Percentiles rank a stretch among this genome's conserved stretches.
phyloP scores from a whole-genome alignment of 2,797 vertebrate species.

The Oreochromis mossambicus region DNA sequence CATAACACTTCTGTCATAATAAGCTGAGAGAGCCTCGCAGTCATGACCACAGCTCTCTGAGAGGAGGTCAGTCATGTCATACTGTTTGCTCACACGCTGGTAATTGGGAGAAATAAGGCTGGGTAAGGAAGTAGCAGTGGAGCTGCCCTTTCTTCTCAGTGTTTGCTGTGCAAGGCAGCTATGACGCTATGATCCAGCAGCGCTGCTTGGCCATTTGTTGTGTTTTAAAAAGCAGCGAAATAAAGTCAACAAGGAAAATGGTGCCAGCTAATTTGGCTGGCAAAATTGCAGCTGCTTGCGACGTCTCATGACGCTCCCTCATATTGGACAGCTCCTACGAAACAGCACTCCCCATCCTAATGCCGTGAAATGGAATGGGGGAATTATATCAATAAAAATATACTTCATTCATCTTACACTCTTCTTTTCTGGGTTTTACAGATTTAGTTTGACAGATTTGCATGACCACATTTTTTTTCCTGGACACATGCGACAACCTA shows the following conservation, averaged over 20 bases:
- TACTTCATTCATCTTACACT: slow-evolving; percentile 15
- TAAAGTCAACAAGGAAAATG: not conserved
- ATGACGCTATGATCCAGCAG: not conserved
- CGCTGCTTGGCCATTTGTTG: not conserved
- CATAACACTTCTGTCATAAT: slow-evolving; percentile 62
- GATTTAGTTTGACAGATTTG: slow-evolving; percentile 30
- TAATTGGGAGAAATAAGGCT: slow-evolving; percentile 60
- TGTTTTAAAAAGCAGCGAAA: not conserved
- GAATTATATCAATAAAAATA: slow-evolving; percentile 21
- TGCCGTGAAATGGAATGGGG: not conserved
- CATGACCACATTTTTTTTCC: not conserved
- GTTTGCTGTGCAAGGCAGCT: not conserved
- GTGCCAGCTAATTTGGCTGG: slow-evolving; percentile 16
- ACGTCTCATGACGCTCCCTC: not conserved
- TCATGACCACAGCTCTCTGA: slow-evolving; percentile 41
- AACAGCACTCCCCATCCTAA: not conserved
- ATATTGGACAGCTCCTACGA: not conserved
- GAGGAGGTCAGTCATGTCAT: slow-evolving; percentile 60
- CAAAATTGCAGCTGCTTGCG: not conserved
- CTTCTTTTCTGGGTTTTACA: slow-evolving; percentile 9
- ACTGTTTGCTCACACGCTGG: slow-evolving; percentile 45
- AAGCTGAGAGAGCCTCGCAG: slow-evolving; percentile 53
- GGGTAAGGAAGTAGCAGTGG: not conserved
- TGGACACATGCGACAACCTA: not conserved
- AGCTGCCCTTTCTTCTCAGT: not conserved